Conservation (phyloP, 2,888 invertebrate genomes). For the Drosophila percnosoma region DNA sequence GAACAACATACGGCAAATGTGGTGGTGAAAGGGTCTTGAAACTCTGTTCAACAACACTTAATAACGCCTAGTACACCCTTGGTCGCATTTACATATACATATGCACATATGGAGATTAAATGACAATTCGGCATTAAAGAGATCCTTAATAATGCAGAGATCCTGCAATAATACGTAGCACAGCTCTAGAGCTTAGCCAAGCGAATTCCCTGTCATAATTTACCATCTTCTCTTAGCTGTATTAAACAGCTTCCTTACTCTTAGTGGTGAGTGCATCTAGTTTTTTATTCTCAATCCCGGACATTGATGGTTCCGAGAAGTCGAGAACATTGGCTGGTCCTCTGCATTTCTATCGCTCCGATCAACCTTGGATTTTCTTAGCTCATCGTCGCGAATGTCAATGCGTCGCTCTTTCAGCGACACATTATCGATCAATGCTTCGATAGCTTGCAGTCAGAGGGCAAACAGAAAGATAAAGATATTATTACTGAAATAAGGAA, state of each 20-base stretch:
- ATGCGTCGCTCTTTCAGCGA: not conserved
- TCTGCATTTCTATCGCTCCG: not conserved
- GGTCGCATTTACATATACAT: not conserved
- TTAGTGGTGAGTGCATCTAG: not conserved
- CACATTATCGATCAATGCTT: not conserved
- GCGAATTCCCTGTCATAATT: rapidly evolving
- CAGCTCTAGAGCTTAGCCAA: not conserved
- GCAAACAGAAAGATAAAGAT: not conserved
- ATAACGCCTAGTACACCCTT: rapidly evolving
- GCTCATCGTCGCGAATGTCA: not conserved
- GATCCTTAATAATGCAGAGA: too few species aligned
- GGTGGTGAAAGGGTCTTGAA: not conserved
- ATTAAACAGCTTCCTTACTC: not conserved
- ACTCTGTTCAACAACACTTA: not conserved
- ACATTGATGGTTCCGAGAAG: too few species aligned
- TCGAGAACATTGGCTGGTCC: too few species aligned
- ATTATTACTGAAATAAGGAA: not conserved
- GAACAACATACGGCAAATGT: not conserved
- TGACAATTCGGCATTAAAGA: not conserved
- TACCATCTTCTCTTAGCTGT: not conserved
- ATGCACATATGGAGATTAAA: not conserved
- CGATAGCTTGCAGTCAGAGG: not conserved
- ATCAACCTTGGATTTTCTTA: not conserved
- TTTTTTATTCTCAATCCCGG: not conserved
- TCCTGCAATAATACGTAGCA: not conserved